Conservation (phyloP, 1,140 invertebrate genomes). For the Rhynchophorus ferrugineus region DNA sequence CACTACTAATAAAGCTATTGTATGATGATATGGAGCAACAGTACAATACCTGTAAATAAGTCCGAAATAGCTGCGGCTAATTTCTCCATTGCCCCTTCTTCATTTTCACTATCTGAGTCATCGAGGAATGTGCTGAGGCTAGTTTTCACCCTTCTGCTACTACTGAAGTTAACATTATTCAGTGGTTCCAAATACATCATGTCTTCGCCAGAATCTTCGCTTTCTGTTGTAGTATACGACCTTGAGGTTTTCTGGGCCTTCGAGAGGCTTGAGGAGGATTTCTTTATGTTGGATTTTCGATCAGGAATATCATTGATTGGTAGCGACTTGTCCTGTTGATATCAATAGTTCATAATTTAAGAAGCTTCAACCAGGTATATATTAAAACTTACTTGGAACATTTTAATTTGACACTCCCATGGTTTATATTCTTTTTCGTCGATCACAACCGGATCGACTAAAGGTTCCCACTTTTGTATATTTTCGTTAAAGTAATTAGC, state of each 20-base stretch:
- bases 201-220: slow-evolving; percentile 38
- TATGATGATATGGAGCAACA: no score
- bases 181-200: slow-evolving; percentile 38
- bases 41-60: slow-evolving; percentile 58
- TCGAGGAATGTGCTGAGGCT: slow-evolving; percentile 53
- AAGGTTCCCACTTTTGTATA: slow-evolving; percentile 67
- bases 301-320: slow-evolving; percentile 31
- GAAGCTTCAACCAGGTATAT: no score
- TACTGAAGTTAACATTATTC: slow-evolving; percentile 30
- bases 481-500: slow-evolving; percentile 69
- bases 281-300: slow-evolving; percentile 19
- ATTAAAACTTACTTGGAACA: slow-evolving; percentile 48
- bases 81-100: slow-evolving; percentile 61
- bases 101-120: slow-evolving; percentile 75
- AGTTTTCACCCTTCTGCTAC: slow-evolving; percentile 34
- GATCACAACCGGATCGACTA: slow-evolving; percentile 65
- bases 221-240: slow-evolving; percentile 33
- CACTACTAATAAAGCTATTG: no score
- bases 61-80: slow-evolving; percentile 63
- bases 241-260: slow-evolving; percentile 24
- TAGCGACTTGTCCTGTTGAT: slow-evolving; percentile 36
- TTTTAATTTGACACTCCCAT: slow-evolving; percentile 65
- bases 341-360: no score
- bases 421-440: slow-evolving; percentile 61
- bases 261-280: neutral